Conservation (phyloP, 2,113 vertebrate species). For the Catharus bicknelli region DNA sequence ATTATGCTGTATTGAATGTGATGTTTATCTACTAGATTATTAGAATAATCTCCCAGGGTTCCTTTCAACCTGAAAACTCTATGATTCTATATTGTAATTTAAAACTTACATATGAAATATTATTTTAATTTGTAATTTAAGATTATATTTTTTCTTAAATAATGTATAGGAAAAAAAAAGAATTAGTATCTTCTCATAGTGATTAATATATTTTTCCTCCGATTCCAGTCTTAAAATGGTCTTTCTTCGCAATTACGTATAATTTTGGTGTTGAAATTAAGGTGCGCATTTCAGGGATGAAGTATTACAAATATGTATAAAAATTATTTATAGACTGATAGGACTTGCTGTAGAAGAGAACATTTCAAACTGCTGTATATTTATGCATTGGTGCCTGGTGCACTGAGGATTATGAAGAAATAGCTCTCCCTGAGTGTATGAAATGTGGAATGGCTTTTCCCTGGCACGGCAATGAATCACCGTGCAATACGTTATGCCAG, state of each 20-base stretch:
- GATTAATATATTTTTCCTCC: conserved; percentile 29
- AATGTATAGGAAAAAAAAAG: not conserved
- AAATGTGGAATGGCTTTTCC: not conserved
- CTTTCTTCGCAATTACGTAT: not conserved
- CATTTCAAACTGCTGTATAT: not conserved
- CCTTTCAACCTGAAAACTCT: not conserved
- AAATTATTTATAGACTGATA: conserved; percentile 17
- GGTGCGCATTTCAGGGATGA: not conserved
- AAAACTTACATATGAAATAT: not conserved
- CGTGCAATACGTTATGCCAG: not conserved
- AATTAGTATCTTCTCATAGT: not conserved
- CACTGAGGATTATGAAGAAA: not conserved
- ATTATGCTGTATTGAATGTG: conserved; percentile 23
- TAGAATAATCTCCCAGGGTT: not conserved
- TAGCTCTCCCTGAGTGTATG: not conserved
- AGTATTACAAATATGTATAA: not conserved
- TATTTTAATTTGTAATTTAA: not conserved
- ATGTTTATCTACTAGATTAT: conserved; percentile 33
- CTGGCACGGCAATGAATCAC: not conserved
- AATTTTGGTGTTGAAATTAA: not conserved
- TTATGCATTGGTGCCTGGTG: not conserved
- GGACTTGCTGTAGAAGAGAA: not conserved
- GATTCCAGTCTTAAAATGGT: not conserved
- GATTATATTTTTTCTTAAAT: not conserved
- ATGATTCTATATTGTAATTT: not conserved